Evolutionary conservation across 2,888 invertebrate species (phyloP).

Genomic region (Papilio elwesi): DNA sequence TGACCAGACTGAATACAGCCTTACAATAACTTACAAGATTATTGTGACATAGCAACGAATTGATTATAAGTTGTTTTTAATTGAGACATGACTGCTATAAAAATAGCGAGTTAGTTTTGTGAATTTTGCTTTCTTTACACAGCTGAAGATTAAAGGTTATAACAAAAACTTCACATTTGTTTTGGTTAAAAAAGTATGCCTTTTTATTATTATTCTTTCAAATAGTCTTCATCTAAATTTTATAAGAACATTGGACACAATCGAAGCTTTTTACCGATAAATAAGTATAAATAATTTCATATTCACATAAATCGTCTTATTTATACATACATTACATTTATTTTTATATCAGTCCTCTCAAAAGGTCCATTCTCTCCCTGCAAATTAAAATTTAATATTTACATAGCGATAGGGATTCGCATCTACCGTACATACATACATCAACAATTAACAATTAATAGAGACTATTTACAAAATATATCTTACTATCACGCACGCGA

Average conservation of each 20-base stretch:
- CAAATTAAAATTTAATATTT: slow-evolving; percentile 83
- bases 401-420: slow-evolving; percentile 84
- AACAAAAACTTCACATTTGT: slow-evolving; percentile 59
- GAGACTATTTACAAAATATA: slow-evolving; percentile 84
- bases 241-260: slow-evolving; percentile 85
- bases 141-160: slow-evolving; percentile 43
- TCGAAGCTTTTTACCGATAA: slow-evolving; percentile 84
- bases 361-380: slow-evolving; percentile 85
- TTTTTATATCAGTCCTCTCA: slow-evolving; percentile 84
- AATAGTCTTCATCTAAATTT: slow-evolving; percentile 85
- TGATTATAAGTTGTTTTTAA: too few species aligned
- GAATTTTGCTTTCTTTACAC: too few species aligned
- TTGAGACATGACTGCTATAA: too few species aligned
- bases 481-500: slow-evolving; percentile 67
- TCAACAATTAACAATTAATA: slow-evolving; percentile 85
- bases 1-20: too few species aligned
- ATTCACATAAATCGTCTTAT: slow-evolving; percentile 84
- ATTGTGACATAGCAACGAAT: too few species aligned
- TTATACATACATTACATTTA: slow-evolving; percentile 84
- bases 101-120: too few species aligned
- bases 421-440: slow-evolving; percentile 83
- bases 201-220: slow-evolving; percentile 84
- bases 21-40: too few species aligned
- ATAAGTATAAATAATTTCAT: slow-evolving; percentile 85
- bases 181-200: slow-evolving; percentile 85